Base-by-base conservation (phyloP, 1,140 invertebrate genomes). In the Bactericera cockerelli region DNA sequence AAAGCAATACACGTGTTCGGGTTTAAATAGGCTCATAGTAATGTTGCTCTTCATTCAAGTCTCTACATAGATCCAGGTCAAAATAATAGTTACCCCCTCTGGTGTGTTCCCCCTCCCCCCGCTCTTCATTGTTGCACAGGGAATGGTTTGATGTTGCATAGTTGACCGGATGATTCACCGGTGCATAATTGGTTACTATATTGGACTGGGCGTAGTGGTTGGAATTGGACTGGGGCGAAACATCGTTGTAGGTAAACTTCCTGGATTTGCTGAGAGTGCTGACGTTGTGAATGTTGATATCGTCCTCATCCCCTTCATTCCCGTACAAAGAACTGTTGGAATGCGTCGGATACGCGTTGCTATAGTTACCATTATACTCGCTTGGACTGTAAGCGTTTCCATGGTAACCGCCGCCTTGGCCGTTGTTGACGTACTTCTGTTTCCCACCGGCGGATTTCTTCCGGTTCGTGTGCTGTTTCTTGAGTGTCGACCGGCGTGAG, bases 361-460 rank as follows among this genome's bases (percentile, higher is more conserved):
- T 31, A 31, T 31, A 13, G 28, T 31, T 31, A 31, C 28, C 28
- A 13, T 31, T 31, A 31, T 31, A 31, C 28, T 31, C 28, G 28
- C 28, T 31, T 6, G 28, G 28, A 31, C 28, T 31, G 28, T 31
- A 31, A 4, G 28, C 28, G 28, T 31, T 31, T 4, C 28, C 13
- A 31, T 31, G 28, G 28, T 31, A 31, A 31, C 28, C 13, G 13
- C 28, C 28, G 13, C 28, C 13, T 73, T 84, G 85, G 13, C 28
- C 28, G 28, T 31, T 31, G 13, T 31, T 31, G 4, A 13, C 28
- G 28, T 31, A 31, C 28, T 31, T 31, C 13, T 31, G 28, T 31
- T 31, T 31, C 4, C 28, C 28, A 13, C 28, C 28, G 13, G 28
- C 28, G n/a, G 19, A 58, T n/a, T 58, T 31, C 28, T 31, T 39